Conservation (phyloP, 2,113 vertebrate species). For the Bos indicus region DNA sequence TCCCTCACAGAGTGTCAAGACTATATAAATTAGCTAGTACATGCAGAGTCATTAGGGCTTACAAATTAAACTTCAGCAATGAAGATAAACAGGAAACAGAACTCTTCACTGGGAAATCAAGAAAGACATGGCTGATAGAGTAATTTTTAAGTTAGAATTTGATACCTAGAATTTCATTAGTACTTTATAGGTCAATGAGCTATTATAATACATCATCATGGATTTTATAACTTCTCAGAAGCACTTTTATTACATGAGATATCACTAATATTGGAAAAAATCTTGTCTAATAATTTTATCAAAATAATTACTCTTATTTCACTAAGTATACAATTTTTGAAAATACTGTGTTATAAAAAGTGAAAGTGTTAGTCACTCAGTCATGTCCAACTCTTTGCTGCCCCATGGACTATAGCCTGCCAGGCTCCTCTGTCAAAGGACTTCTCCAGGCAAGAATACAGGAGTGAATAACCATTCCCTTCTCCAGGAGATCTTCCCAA, state of each 20-base stretch:
- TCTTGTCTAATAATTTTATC: neutral
- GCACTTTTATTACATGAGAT: neutral
- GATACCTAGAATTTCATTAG: neutral
- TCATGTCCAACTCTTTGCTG: neutral
- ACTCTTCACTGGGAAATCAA: neutral
- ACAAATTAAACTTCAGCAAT: neutral
- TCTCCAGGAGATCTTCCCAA: neutral
- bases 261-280: neutral
- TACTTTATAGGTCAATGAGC: neutral
- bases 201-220: neutral
- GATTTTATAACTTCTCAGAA: slow-evolving; percentile 4
- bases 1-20: neutral
- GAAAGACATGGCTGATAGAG: neutral
- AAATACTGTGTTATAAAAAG: neutral
- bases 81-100: neutral
- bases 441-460: neutral
- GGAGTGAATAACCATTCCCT: neutral
- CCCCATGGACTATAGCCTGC: neutral
- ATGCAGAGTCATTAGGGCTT: neutral
- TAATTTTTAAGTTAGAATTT: neutral
- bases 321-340: neutral
- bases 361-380: neutral
- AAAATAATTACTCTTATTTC: neutral
- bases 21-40: neutral
- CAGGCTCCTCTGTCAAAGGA: neutral